phyloP scores from a whole-genome alignment of 2,888 invertebrate genomes.

The Galeopsomyia nigrocyanea region DNA sequence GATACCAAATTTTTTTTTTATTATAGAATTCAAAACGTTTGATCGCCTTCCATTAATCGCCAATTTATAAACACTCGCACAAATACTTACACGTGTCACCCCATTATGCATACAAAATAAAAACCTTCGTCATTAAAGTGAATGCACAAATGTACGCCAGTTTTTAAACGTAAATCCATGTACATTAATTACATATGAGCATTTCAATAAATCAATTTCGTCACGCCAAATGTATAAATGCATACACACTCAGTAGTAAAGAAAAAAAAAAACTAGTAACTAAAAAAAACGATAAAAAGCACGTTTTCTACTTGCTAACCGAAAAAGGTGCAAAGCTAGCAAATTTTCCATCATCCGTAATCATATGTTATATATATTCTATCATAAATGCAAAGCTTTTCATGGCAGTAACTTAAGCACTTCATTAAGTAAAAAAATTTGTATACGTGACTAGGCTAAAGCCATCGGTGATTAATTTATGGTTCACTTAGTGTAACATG shows the following conservation, averaged over 20 bases:
- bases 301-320: no score
- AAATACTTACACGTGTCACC: constrained; percentile 30
- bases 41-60: constrained; percentile 19
- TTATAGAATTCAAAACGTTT: constrained; percentile 8
- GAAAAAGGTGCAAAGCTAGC: no score
- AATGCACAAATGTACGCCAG: neutral
- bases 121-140: neutral
- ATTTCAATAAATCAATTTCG: neutral
- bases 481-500: neutral
- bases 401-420: constrained; percentile 39
- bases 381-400: constrained; percentile 22
- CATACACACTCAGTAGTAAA: constrained; percentile 2
- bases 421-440: constrained; percentile 33
- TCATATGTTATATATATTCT: neutral
- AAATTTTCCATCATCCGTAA: no score
- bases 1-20: constrained; percentile 47
- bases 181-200: neutral
- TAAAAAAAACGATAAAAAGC: neutral
- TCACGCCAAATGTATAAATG: neutral
- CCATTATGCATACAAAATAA: neutral
- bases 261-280: neutral
- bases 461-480: constrained; percentile 34
- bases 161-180: neutral
- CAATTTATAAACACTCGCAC: constrained; percentile 33
- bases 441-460: constrained; percentile 7